Base-by-base conservation (phyloP, 2,113 vertebrate species). In the Perognathus longimembris region DNA sequence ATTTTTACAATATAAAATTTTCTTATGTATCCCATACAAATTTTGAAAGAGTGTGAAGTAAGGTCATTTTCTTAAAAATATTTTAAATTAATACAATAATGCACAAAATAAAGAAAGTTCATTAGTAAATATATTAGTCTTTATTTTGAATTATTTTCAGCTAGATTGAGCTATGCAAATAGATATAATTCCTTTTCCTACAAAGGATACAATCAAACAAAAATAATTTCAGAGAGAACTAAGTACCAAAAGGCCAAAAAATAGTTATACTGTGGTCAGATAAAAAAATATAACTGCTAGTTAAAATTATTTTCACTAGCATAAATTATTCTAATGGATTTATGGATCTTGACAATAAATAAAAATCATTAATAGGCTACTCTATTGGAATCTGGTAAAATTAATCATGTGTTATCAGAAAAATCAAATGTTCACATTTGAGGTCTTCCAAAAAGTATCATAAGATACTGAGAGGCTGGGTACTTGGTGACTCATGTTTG, bases 11-110 rank as follows among this genome's bases (percentile, higher is more conserved):
- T 57, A 78, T 71, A 86, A 84, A 64, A 82, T n/a, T 74, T 83
- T 63, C 71, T n/a, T 66, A 20, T 36, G 21, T 12, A 28, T 91
- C 75, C 36, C 32, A 95, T 40, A 45, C 45, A 45, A 45, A 84
- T 30, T 17, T 22, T 40, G 82, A 92, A 73, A 4, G 34, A 81
- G 70, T 77, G n/a, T 24, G 11, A 80, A 24, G 6, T 80, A 75
- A 78, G 38, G 70, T 3, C 32, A 84, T 54, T 84, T 95, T 61
- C 77, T 89, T 36, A 85, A 10, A 63, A 90, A 93, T 69, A 20
- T 73, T 91, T 76, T 24, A 42, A 90, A 22, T 66, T 59, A 92
- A 73, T 79, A 42, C 76, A 86, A 90, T 87, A 61, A 93, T 78
- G 40, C 11, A 87, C 3, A 36, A 83, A 85, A 54, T 21, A 4